Evolutionary conservation across 2,113 vertebrate genomes (phyloP).

Genomic region (Neolamprologus brichardi): DNA sequence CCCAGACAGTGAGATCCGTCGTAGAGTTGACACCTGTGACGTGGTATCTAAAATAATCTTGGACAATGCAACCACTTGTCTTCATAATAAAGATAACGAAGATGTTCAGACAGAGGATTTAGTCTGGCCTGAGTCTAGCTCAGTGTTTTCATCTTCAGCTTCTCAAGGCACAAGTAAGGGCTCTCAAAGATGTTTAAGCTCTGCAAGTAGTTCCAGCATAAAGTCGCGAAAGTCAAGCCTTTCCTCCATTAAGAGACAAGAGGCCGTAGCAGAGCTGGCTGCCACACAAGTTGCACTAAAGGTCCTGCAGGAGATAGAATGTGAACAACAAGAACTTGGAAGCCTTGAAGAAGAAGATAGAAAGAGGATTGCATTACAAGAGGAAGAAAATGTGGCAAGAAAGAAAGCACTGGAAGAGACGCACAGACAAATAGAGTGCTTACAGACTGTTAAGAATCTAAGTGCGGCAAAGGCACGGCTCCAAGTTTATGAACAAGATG

Average conservation of each 20-base stretch:
- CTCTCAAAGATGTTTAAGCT: background rate
- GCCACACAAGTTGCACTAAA: background rate
- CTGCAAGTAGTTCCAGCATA: background rate
- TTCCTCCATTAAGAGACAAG: background rate
- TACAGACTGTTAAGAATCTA: background rate
- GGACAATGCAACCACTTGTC: background rate
- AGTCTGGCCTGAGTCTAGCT: background rate
- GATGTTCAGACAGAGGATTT: background rate
- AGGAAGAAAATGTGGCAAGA: background rate
- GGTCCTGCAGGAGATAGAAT: background rate
- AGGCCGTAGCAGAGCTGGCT: background rate
- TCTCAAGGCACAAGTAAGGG: background rate
- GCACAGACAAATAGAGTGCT: background rate
- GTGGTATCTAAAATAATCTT: background rate
- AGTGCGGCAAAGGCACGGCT: background rate
- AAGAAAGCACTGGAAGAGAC: background rate
- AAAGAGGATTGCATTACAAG: background rate
- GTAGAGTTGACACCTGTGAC: background rate
- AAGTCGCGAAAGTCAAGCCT: background rate
- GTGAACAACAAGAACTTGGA: background rate
- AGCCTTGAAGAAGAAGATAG: background rate
- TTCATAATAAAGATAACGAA: background rate
- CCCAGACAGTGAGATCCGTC: background rate
- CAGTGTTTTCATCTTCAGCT: background rate
- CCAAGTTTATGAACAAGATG: background rate